Evolutionary conservation across 2,797 vertebrate species (phyloP).

Genomic region (Phaenicophaeus curvirostris): DNA sequence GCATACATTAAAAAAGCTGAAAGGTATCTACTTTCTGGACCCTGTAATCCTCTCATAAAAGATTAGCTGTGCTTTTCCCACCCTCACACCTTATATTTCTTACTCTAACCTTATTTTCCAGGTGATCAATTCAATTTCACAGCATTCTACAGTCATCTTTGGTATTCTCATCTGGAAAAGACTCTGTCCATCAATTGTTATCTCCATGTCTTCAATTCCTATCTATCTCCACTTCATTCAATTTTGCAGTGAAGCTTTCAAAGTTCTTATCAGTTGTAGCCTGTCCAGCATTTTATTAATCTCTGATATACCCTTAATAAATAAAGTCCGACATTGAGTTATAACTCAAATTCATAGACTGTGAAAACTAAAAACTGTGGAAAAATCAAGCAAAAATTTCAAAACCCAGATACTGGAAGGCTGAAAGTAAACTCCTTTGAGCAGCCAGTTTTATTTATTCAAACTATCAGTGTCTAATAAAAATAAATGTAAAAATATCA

Average conservation of each 20-base stretch:
- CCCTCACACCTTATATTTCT: conserved; percentile 38
- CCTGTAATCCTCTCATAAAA: conserved; percentile 40
- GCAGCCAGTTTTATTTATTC: not conserved
- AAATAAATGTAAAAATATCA: not conserved
- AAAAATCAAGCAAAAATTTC: not conserved
- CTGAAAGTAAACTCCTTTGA: not conserved
- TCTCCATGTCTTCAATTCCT: conserved; percentile 49
- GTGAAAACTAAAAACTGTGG: not conserved
- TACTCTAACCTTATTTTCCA: conserved; percentile 68
- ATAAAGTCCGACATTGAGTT: conserved; percentile 6
- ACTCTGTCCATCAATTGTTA: conserved; percentile 45
- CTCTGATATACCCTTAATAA: conserved; percentile 23
- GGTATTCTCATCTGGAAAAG: conserved; percentile 26
- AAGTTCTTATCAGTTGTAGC: conserved; percentile 48
- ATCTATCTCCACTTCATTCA: conserved; percentile 47
- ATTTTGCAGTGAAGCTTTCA: not conserved
- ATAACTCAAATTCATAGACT: not conserved
- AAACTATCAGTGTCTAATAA: not conserved
- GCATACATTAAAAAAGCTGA: not conserved
- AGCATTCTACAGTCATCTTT: not conserved
- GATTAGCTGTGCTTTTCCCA: conserved; percentile 25
- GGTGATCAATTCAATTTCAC: conserved; percentile 71
- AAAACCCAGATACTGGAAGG: not conserved
- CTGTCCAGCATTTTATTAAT: conserved; percentile 52
- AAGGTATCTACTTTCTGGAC: not conserved